Base-by-base conservation (phyloP, 2,888 invertebrate genomes). In the Lasioglossum leucozonium region DNA sequence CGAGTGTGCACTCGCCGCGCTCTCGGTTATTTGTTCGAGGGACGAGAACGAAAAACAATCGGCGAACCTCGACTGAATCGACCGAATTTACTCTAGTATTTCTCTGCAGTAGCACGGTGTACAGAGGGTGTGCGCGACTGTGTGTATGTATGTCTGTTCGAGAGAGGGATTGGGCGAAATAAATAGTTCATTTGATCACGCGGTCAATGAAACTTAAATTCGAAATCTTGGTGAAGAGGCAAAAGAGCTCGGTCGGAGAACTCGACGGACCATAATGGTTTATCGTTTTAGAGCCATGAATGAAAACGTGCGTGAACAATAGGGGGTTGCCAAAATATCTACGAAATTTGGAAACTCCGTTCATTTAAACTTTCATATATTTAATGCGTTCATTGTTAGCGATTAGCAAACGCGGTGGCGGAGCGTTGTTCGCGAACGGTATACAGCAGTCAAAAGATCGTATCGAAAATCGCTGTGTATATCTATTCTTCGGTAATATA, bases 1-100 rank as follows among this genome's bases (percentile, higher is more conserved):
- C 82, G 90, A 87, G 84, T 72, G 86, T 67, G 84, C 82, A 87
- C 87, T 84, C 87, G 84, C 84, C 86, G 86, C 86, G 84, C 81
- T 82, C 83, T 87, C 80, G 84, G 87, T 87, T 90, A 89, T 90
- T 90, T 90, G 90, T 90, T 90, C 84, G 86, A 79, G 85, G 85
- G 81, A 87, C 82, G 84, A 58, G 82, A 86, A 72, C 84, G 88
- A 82, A 81, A 88, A 90, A 90, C 90, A 89, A 90, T 90, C 86
- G 89, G 72, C 71, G 55, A 13, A 44, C 42, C 85, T 71, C 79
- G 72, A 51, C 55, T 74, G 88, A 87, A 87, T 87, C 83, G 90
- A 84, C 69, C 84, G 76, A 78, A 83, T 84, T 77, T 78, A 62
- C 82, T 65, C 75, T 37, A 37, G 72, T 73, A 44, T 73, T 40